Percentiles rank a stretch among this genome's conserved stretches.
These are phyloP conservation scores for Bradypodion pumilum DNA, from an alignment of 2,797 vertebrate species.

Conservation along the genomic window DNA sequence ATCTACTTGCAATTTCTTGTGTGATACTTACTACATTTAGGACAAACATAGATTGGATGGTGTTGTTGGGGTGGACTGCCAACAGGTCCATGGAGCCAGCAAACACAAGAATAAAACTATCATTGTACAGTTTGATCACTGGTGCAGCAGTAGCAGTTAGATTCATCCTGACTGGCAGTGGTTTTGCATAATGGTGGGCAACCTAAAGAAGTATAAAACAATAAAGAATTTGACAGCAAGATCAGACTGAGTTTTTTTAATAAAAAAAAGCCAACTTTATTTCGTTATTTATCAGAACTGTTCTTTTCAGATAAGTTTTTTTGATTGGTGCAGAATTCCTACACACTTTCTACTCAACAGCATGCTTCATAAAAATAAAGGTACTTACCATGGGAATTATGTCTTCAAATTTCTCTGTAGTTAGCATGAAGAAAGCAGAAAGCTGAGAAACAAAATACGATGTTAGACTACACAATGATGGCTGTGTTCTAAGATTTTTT, in stretches of 20 bases:
- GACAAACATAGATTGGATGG: conserved; percentile 61
- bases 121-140: conserved; percentile 54
- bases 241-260: background rate
- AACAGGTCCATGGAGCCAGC: conserved; percentile 67
- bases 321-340: background rate
- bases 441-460: conserved; percentile 57
- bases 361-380: background rate
- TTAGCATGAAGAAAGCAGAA: conserved; percentile 67
- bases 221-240: background rate
- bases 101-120: conserved; percentile 61
- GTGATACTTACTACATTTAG: conserved; percentile 70
- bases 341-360: background rate
- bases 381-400: conserved; percentile 71
- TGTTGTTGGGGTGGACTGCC: conserved; percentile 60
- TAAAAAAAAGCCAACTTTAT: background rate
- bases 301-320: background rate
- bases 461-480: background rate
- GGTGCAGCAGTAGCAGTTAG: conserved; percentile 66
- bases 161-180: conserved; percentile 68
- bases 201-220: conserved; percentile 56
- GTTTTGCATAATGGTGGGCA: conserved; percentile 61
- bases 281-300: background rate
- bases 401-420: conserved; percentile 67
- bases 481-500: background rate
- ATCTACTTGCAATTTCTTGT: no score